These are phyloP conservation scores for Alces alces DNA, from an alignment of 2,113 vertebrate species.

Conservation along the genomic window DNA sequence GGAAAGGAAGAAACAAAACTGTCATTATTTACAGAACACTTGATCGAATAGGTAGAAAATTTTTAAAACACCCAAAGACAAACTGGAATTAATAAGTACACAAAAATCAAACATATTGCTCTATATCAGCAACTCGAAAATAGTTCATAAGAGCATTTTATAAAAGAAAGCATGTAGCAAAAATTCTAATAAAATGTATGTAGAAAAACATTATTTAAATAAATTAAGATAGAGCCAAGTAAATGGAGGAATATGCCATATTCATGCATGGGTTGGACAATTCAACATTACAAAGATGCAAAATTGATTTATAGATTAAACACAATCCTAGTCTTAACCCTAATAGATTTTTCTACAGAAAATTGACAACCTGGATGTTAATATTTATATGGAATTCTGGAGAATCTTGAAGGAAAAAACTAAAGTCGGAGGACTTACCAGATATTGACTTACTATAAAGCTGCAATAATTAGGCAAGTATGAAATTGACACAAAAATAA, in stretches of 20 bases:
- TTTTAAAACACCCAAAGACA: not conserved
- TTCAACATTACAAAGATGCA: not conserved
- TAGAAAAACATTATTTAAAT: not conserved
- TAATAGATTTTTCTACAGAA: not conserved
- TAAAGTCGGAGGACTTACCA: no score
- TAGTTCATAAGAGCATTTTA: not conserved
- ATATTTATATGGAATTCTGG: not conserved
- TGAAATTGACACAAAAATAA: not conserved
- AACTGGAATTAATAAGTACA: not conserved
- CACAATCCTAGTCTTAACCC: not conserved
- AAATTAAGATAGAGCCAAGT: not conserved
- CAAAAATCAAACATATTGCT: not conserved
- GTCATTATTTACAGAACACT: not conserved
- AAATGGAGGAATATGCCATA: not conserved
- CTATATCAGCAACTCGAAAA: not conserved
- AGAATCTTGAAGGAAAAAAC: not conserved
- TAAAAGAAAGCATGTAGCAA: not conserved
- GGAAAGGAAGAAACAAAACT: not conserved
- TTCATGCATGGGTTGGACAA: not conserved
- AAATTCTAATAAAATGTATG: not conserved
- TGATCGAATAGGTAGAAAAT: not conserved
- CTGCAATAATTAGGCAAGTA: not conserved
- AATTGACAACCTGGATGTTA: not conserved
- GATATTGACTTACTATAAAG: not conserved
- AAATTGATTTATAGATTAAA: not conserved